A percentile compares a stretch with the other conserved stretches of the same genome.
Conservation (phyloP, 1,140 invertebrate genomes). For the Drosophila kurseongensis region DNA sequence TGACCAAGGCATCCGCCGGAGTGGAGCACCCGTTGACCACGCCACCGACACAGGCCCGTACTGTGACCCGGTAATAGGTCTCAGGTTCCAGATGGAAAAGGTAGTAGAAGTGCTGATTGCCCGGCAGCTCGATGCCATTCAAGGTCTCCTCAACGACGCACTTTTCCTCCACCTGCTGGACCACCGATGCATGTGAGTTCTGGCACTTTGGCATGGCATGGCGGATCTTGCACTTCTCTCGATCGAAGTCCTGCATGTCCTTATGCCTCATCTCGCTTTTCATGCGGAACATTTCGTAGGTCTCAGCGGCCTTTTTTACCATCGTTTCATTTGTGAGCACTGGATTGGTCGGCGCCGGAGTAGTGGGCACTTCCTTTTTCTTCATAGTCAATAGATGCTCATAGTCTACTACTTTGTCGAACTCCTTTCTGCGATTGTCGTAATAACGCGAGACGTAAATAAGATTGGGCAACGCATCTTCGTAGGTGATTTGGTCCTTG, state of each 20-base stretch:
- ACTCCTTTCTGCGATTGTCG: slow-evolving; percentile 30
- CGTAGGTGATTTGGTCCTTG: slow-evolving; percentile 64
- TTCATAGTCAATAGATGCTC: slow-evolving; percentile 17
- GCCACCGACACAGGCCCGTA: slow-evolving; percentile 62
- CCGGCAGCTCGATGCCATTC: slow-evolving; percentile 37
- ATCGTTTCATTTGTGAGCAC: slow-evolving; percentile 1
- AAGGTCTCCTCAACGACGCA: slow-evolving; percentile 47
- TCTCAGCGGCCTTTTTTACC: neutral
- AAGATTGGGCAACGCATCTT: slow-evolving; percentile 65
- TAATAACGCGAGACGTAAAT: slow-evolving; percentile 61
- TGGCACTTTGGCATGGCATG: slow-evolving; percentile 49
- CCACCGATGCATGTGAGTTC: slow-evolving; percentile 27
- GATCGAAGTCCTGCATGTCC: slow-evolving; percentile 46
- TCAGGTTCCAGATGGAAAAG: slow-evolving; percentile 33
- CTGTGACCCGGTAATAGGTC: slow-evolving; percentile 54
- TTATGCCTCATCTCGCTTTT: slow-evolving; percentile 22
- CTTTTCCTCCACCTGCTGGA: slow-evolving; percentile 58
- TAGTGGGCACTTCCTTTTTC: neutral
- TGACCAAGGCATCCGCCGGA: slow-evolving; percentile 36
- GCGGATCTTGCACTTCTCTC: slow-evolving; percentile 27
- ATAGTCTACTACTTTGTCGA: slow-evolving; percentile 26
- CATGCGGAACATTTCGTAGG: slow-evolving; percentile 40
- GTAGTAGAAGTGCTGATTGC: slow-evolving; percentile 49
- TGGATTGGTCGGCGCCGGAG: neutral
- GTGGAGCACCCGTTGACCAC: slow-evolving; percentile 70